Percentiles rank a stretch among this genome's conserved stretches.
phyloP scores from a whole-genome alignment of 2,888 invertebrate species.

The Dioctria rufipes region DNA sequence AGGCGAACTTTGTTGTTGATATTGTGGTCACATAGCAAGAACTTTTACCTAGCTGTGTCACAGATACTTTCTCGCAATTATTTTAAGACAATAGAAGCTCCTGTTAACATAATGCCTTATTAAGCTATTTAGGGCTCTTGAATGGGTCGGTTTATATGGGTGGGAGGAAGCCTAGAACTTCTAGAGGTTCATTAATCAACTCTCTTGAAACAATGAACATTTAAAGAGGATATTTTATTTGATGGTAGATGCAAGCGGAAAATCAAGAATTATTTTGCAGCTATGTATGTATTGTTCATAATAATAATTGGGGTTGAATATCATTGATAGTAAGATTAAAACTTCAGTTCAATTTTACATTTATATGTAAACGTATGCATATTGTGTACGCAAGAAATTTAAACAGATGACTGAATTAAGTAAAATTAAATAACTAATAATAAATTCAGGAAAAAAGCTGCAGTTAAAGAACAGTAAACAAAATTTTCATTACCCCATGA shows the following conservation, averaged over 20 bases:
- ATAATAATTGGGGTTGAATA: too few relatives aligned
- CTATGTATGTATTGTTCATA: too few relatives aligned
- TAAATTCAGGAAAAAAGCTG: too few relatives aligned
- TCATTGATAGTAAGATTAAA: too few relatives aligned
- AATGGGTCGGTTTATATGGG: neutral
- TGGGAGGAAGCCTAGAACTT: conserved; percentile 7
- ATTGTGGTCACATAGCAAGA: conserved; percentile 37
- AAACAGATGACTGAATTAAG: too few relatives aligned
- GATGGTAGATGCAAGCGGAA: neutral
- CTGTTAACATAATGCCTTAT: conserved; percentile 40
- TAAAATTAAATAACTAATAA: too few relatives aligned
- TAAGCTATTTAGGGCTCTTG: conserved; percentile 34
- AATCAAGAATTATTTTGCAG: too few relatives aligned
- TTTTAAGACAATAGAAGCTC: conserved; percentile 27
- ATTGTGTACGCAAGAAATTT: too few relatives aligned
- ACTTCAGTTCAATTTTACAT: too few relatives aligned
- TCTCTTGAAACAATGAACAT: conserved; percentile 5
- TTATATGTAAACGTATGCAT: too few relatives aligned
- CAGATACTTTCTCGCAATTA: conserved; percentile 46
- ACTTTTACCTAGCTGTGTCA: conserved; percentile 23
- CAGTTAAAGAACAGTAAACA: too few relatives aligned
- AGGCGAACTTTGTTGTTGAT: conserved; percentile 34
- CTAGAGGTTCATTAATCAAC: conserved; percentile 24
- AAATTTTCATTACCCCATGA: too few relatives aligned
- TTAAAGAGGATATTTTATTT: neutral